Conservation (phyloP, 2,888 invertebrate species). For the Alsophila aescularia region DNA sequence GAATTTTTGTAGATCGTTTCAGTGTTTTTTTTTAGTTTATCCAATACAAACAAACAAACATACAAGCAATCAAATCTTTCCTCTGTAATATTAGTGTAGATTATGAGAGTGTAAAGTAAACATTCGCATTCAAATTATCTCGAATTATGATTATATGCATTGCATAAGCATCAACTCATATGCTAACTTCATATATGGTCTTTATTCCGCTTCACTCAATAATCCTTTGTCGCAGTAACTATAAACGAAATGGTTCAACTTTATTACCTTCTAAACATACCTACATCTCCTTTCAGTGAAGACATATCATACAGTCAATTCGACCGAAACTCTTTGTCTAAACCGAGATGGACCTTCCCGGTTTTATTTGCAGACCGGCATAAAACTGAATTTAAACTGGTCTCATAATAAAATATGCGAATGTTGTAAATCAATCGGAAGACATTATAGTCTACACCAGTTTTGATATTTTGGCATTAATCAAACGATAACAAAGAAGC, state of each 20-base stretch:
- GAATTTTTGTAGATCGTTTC: no score
- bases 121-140: no score
- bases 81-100: no score
- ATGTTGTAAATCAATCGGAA: constrained; percentile 39
- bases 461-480: constrained; percentile 26
- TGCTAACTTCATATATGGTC: no score
- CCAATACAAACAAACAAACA: no score
- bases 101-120: no score
- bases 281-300: not conserved
- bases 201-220: no score
- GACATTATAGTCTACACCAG: constrained; percentile 27
- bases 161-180: no score
- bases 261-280: constrained; percentile 24
- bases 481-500: constrained; percentile 20
- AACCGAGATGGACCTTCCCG: constrained; percentile 43
- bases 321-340: constrained; percentile 52
- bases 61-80: no score
- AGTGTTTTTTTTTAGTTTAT: no score
- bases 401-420: constrained; percentile 31
- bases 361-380: constrained; percentile 39
- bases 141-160: no score
- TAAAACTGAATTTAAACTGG: constrained; percentile 28
- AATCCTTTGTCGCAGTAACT: constrained; percentile 3
- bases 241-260: constrained; percentile 32
- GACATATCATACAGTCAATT: constrained; percentile 46